Percentiles rank a stretch among this genome's conserved stretches.
Evolutionary conservation across 2,888 invertebrate species (phyloP).

Genomic region (Drosophila subsilvestris): DNA sequence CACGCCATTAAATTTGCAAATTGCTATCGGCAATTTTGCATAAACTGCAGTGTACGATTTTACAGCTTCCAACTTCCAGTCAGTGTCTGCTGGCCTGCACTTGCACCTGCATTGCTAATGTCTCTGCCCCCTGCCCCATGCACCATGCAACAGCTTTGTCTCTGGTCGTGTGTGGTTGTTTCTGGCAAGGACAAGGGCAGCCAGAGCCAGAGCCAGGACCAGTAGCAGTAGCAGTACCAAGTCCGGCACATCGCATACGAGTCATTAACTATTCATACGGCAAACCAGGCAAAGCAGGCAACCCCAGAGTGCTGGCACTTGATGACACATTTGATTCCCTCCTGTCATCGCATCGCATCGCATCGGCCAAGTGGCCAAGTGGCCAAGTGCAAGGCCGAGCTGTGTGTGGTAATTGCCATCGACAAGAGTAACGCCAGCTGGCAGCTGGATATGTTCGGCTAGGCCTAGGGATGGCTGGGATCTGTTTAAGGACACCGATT

Average conservation of each 20-base stretch:
- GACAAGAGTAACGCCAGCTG: conserved; percentile 35
- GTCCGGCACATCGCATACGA: conserved; percentile 30
- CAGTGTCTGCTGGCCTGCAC: neutral
- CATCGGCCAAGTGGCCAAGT: no score
- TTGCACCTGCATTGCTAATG: conserved; percentile 32
- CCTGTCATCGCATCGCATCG: conserved; percentile 29
- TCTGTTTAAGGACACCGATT: neutral
- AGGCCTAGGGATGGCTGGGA: neutral
- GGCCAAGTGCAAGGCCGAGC: conserved; percentile 27
- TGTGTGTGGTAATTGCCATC: conserved; percentile 61
- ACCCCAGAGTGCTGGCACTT: conserved; percentile 29
- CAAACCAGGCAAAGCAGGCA: conserved; percentile 8
- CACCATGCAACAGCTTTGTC: neutral
- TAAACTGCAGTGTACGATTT: conserved; percentile 77
- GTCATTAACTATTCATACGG: conserved; percentile 74
- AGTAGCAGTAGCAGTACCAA: no score
- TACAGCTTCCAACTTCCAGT: conserved; percentile 53
- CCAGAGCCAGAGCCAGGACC: conserved; percentile 10
- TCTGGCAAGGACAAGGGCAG: conserved; percentile 32
- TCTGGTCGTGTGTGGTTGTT: neutral
- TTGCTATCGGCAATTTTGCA: conserved; percentile 83
- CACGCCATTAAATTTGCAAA: conserved; percentile 84
- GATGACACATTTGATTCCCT: conserved; percentile 76
- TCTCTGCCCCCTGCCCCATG: no score
- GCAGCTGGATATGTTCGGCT: conserved; percentile 21